These are phyloP conservation scores for Acronicta psi DNA, from an alignment of 2,888 invertebrate genomes.

Conservation along the genomic window DNA sequence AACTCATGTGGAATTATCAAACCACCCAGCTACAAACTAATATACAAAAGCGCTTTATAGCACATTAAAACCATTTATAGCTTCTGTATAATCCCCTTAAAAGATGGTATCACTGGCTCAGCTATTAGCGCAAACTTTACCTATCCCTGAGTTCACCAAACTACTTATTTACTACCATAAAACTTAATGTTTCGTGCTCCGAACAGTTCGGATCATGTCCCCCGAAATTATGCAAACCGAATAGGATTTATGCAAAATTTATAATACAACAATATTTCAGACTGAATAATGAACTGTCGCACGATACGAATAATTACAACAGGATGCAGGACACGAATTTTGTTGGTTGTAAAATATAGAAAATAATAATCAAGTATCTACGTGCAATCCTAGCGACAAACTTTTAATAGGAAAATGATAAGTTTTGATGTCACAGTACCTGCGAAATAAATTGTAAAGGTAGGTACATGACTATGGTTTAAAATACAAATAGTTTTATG, in stretches of 20 bases:
- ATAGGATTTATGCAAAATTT: constrained; percentile 57
- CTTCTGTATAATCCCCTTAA: constrained; percentile 46
- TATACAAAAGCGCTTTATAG: constrained; percentile 25
- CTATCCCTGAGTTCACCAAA: constrained; percentile 61
- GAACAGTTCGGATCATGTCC: constrained; percentile 63
- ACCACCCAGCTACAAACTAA: constrained; percentile 18
- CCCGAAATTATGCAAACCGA: constrained; percentile 69
- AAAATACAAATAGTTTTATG: no score
- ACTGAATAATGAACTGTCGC: constrained; percentile 52
- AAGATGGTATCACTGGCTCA: constrained; percentile 62
- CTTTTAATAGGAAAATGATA: constrained; percentile 19
- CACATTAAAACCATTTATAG: constrained; percentile 44
- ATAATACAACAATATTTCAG: constrained; percentile 48
- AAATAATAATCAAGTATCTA: constrained; percentile 1
- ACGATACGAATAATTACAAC: constrained; percentile 44
- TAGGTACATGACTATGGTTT: constrained; percentile 1
- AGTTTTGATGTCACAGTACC: constrained; percentile 7
- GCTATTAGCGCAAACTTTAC: constrained; percentile 64
- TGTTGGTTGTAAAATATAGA: constrained; percentile 18
- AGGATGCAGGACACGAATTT: constrained; percentile 4
- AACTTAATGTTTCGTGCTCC: constrained; percentile 75
- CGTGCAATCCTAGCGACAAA: constrained; percentile 2
- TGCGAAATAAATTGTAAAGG: constrained; percentile 21
- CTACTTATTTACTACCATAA: constrained; percentile 78
- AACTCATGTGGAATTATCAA: constrained; percentile 1